Evolutionary conservation across 2,797 vertebrate species (phyloP), one percentile per base, ranked within the genome.

Genomic region (Chelon labrosus): DNA sequence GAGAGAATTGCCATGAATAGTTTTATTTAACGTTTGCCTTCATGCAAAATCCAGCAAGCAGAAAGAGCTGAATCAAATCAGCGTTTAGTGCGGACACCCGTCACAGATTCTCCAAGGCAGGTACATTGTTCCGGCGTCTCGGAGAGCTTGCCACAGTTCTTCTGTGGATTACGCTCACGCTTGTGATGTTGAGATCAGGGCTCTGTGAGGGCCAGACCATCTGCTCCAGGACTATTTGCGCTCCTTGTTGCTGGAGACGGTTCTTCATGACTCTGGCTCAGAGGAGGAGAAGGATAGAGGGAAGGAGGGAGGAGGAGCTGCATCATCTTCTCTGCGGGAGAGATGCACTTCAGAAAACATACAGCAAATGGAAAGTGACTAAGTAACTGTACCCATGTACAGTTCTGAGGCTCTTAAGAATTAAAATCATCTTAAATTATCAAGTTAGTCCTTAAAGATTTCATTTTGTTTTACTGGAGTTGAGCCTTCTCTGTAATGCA

Each of bases 151-250:
- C 22, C 39, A 5, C 22, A 16, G 35, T 50, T 49, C 27, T 49
- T 20, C n/a, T 38, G 12, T 49, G 42, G 27, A 35, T 47, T n/a
- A 13, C 25, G 8, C 44, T 2, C 0, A 41, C 10, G 44, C 39
- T 22, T 10, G 41, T 38, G 25, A 51, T 42, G 5, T 19, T 63
- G 46, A 52, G 25, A 57, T 69, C 14, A 42, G 46, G 44, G 50
- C 65, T 56, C 37, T 57, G 58, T 50, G 50, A 65, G 72, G 51
- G 57, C 65, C 50, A 10, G 17, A 68, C 57, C 46, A 54, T 57
- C 52, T 75, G 59, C 42, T n/a, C 27, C 46, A 46, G 42, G 50
- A 65, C 39, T 49, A n/a, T 55, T 60, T 44, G 41, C 11, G 31
- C 42, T n/a, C 13, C 35, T 10, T 38, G 39, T 53, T 53, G 63